Percentiles rank a stretch among this genome's conserved stretches.
Evolutionary conservation across 2,113 vertebrate species (phyloP).

Genomic region (Pagrus major): DNA sequence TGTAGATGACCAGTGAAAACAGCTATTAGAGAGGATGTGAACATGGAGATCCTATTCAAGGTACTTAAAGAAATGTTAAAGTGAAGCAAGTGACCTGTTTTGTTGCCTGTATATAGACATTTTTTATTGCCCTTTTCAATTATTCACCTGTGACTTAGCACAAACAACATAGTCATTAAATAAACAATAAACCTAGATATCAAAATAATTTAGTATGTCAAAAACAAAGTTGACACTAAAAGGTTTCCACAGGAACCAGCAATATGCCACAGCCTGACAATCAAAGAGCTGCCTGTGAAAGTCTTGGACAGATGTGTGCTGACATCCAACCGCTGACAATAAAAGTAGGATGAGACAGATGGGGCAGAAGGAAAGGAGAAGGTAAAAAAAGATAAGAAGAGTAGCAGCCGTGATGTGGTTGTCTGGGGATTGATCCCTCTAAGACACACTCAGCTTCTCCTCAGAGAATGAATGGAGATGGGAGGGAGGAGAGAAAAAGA

Average conservation of each 20-base stretch:
- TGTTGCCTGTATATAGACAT: not conserved
- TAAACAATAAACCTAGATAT: constrained; percentile 2
- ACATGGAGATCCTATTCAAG: not conserved
- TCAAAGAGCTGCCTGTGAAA: constrained; percentile 49
- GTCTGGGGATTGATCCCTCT: constrained; percentile 74
- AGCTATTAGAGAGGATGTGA: not conserved
- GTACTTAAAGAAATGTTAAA: not conserved
- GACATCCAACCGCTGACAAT: constrained; percentile 52
- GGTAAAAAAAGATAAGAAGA: constrained; percentile 47
- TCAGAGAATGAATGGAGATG: constrained; percentile 62
- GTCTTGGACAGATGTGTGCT: constrained; percentile 29
- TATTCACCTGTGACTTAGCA: not conserved
- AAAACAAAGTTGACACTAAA: constrained; percentile 31
- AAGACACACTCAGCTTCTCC: constrained; percentile 68
- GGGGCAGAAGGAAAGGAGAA: constrained; percentile 36
- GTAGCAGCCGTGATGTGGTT: constrained; percentile 43
- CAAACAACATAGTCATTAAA: not conserved
- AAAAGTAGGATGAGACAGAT: constrained; percentile 56
- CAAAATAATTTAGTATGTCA: not conserved
- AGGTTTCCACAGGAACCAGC: not conserved
- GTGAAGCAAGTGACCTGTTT: not conserved
- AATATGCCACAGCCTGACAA: constrained; percentile 17
- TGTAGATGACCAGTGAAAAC: not conserved
- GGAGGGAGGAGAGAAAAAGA: constrained; percentile 65
- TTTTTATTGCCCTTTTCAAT: not conserved